Evolutionary conservation across 2,888 invertebrate species (phyloP).

Genomic region (Carcina quercana): DNA sequence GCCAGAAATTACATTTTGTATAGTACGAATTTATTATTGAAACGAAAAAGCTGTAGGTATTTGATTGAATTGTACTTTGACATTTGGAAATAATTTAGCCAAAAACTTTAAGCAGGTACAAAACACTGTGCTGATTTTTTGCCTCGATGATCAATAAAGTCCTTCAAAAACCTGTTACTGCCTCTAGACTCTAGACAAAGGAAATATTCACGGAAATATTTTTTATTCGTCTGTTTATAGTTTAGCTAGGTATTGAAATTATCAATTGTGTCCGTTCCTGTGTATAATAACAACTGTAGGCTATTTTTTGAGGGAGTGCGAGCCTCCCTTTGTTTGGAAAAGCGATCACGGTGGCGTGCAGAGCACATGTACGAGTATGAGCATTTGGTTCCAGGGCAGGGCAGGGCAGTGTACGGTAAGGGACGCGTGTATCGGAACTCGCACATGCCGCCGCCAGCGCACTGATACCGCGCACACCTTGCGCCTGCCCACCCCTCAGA

Average conservation of each 20-base stretch:
- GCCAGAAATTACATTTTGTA: conserved; percentile 26
- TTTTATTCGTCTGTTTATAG: too few relatives aligned
- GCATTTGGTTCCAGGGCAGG: conserved; percentile 32
- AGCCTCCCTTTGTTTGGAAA: conserved; percentile 48
- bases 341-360: conserved; percentile 40
- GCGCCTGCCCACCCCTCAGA: conserved; percentile 52
- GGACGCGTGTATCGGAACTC: conserved; percentile 60
- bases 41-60: conserved; percentile 2
- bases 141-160: too few relatives aligned
- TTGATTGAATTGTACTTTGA: not conserved
- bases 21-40: conserved; percentile 30
- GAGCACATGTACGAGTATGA: conserved; percentile 28
- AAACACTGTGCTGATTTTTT: too few relatives aligned
- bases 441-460: conserved; percentile 56
- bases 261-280: not conserved
- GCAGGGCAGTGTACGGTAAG: too few relatives aligned
- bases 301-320: conserved; percentile 22
- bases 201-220: too few relatives aligned
- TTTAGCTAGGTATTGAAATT: not conserved
- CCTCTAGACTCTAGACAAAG: too few relatives aligned
- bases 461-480: conserved; percentile 70
- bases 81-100: not conserved
- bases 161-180: too few relatives aligned
- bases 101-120: not conserved
- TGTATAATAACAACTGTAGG: conserved; percentile 2